These are phyloP conservation scores for Leiothrix lutea DNA, from an alignment of 2,113 vertebrate genomes.

Conservation along the genomic window DNA sequence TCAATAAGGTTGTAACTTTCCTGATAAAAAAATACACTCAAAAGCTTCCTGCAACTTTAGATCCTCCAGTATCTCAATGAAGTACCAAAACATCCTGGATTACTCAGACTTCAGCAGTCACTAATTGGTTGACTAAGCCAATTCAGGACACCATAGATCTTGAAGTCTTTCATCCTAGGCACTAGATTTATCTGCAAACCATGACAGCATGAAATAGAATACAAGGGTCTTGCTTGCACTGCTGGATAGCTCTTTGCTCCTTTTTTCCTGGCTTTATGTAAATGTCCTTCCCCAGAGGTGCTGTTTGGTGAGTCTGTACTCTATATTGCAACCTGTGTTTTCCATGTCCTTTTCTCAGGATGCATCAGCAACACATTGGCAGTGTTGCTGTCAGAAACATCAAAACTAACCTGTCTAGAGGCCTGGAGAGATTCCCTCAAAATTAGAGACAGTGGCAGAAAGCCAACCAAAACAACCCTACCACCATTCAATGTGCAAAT, in stretches of 20 bases:
- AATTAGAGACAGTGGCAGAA: not conserved
- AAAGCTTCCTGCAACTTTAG: not conserved
- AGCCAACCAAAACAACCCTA: not conserved
- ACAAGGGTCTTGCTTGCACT: not conserved
- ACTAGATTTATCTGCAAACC: not conserved
- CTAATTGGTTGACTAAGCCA: not conserved
- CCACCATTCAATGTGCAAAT: not conserved
- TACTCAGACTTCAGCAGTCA: not conserved
- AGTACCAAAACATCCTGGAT: not conserved
- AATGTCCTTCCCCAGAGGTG: not conserved
- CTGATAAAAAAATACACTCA: not conserved
- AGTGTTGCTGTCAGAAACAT: not conserved
- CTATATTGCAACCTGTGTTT: not conserved
- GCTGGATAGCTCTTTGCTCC: not conserved
- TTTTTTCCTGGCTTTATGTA: not conserved
- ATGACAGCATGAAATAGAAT: not conserved
- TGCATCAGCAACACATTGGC: not conserved
- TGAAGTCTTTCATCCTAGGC: not conserved
- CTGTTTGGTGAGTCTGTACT: not conserved
- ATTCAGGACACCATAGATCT: not conserved
- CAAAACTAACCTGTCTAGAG: not conserved
- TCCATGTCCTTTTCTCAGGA: not conserved
- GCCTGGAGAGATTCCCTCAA: not conserved
- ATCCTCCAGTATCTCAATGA: not conserved
- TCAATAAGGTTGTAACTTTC: not conserved